Evolutionary conservation across 2,113 vertebrate species (phyloP), one percentile per base, ranked within the genome.

Genomic region (Scytalopus superciliaris): DNA sequence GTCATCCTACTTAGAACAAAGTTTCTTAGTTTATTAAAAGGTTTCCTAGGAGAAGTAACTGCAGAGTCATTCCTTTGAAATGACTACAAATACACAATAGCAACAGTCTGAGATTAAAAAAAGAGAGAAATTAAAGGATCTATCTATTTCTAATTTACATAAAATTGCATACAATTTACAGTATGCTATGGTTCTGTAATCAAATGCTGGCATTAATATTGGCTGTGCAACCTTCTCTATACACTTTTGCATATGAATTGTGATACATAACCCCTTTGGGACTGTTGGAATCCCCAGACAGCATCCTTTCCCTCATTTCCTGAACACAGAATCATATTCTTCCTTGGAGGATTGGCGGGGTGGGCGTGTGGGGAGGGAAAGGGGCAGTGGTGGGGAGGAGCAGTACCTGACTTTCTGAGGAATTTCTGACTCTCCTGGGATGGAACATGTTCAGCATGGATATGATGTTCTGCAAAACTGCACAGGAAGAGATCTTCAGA

Each of bases 181-280:
- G 30, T 81, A 56, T 44, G 4, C 27, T 79, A 59, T 63, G 56
- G n/a, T 50, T 81, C 60, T 56, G 7, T 60, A 86, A 16, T 76
- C 33, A 92, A 82, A 85, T 73, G 33, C 30, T 90, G 56, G 40
- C 56, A 82, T 82, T 87, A 84, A 59, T 42, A 57, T 66, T 81
- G 82, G 17, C 25, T 59, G 6, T 74, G 60, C 19, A 95, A 70
- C 53, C 5, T 86, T 70, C n/a, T 69, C 57, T 45, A 16, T 28
- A 69, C 2, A 12, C 28, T 68, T 90, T 90, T 86, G 49, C 45
- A 74, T 73, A 45, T 44, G 13, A 86, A 69, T 68, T 86, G 64
- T 52, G 21, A 60, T 56, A 27, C 7, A 10, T 5, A 45, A 28
- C 7, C 31, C 12, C 28, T 45, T 70, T 24, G 60, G 55, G 35